Evolutionary conservation across 2,797 vertebrate species (phyloP).

Genomic region (Vireo griseus): DNA sequence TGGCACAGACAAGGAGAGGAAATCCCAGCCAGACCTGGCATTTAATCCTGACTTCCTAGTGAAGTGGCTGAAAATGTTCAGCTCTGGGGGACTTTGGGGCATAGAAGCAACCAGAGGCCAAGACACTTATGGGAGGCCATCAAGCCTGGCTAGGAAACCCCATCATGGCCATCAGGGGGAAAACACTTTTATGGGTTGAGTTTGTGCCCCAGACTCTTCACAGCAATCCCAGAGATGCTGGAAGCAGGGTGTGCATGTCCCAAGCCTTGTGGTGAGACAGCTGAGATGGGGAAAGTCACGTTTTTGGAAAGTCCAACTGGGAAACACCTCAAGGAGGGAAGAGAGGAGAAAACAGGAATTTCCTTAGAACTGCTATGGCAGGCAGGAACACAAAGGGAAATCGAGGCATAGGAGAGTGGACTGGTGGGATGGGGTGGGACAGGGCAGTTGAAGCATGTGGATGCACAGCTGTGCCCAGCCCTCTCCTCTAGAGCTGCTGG

Average conservation of each 20-base stretch:
- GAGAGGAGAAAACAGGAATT: not conserved
- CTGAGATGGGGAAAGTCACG: not conserved
- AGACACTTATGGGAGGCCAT: not conserved
- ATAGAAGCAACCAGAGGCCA: not conserved
- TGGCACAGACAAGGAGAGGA: not conserved
- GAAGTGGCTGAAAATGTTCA: not conserved
- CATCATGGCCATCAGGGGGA: rapidly evolving
- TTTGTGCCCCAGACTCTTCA: not conserved
- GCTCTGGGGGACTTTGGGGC: not conserved
- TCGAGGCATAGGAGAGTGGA: not conserved
- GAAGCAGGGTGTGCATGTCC: not conserved
- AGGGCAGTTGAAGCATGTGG: rapidly evolving
- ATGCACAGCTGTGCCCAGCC: not conserved
- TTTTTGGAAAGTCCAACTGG: not conserved
- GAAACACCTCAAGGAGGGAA: not conserved
- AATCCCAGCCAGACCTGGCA: not conserved
- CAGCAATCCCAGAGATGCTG: not conserved
- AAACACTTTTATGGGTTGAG: not conserved
- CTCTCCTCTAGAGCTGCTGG: not conserved
- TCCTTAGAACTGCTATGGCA: not conserved
- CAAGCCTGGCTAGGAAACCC: not conserved
- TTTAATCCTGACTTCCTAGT: not conserved
- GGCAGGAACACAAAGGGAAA: not conserved
- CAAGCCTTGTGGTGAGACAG: not conserved
- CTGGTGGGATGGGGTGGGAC: not conserved